These are phyloP conservation scores for Rachycentron canadum DNA, from an alignment of 2,797 vertebrate genomes.

Conservation along the genomic window DNA sequence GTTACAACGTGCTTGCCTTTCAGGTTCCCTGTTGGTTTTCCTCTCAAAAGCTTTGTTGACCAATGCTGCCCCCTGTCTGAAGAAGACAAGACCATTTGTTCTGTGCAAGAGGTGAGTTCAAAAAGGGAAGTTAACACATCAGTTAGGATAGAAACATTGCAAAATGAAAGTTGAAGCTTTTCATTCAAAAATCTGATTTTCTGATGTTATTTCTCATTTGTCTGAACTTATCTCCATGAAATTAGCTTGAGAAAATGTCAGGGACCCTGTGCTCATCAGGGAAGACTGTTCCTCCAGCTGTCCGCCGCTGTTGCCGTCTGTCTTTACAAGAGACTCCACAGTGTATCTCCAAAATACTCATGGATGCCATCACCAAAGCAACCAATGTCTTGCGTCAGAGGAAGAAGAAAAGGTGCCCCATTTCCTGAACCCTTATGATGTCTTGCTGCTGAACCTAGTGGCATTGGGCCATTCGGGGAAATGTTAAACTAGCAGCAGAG, in stretches of 20 bases:
- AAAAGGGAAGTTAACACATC: background rate
- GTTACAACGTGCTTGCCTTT: slow-evolving; percentile 21
- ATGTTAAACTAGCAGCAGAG: slow-evolving; percentile 8
- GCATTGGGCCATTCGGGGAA: slow-evolving; percentile 6
- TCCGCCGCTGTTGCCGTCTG: slow-evolving; percentile 72
- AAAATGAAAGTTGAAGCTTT: background rate
- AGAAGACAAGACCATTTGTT: slow-evolving; percentile 61
- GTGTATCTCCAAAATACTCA: slow-evolving; percentile 75
- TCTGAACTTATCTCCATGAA: slow-evolving; percentile 26
- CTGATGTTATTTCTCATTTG: background rate
- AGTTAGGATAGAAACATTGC: background rate
- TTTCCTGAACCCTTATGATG: slow-evolving; percentile 46
- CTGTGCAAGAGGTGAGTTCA: slow-evolving; percentile 70
- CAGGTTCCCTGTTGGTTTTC: slow-evolving; percentile 68
- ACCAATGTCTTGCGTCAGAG: slow-evolving; percentile 27
- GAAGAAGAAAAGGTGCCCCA: slow-evolving; percentile 79
- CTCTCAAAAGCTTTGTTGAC: slow-evolving; percentile 64
- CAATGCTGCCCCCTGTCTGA: slow-evolving; percentile 79
- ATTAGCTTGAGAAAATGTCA: slow-evolving; percentile 68
- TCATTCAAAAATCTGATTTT: background rate
- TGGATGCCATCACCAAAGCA: slow-evolving; percentile 70
- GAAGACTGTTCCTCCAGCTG: background rate
- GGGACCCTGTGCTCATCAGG: slow-evolving; percentile 52
- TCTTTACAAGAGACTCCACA: slow-evolving; percentile 17
- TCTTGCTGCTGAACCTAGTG: slow-evolving; percentile 15